Conservation (phyloP, 2,113 vertebrate species). For the Balaenoptera acutorostrata region DNA sequence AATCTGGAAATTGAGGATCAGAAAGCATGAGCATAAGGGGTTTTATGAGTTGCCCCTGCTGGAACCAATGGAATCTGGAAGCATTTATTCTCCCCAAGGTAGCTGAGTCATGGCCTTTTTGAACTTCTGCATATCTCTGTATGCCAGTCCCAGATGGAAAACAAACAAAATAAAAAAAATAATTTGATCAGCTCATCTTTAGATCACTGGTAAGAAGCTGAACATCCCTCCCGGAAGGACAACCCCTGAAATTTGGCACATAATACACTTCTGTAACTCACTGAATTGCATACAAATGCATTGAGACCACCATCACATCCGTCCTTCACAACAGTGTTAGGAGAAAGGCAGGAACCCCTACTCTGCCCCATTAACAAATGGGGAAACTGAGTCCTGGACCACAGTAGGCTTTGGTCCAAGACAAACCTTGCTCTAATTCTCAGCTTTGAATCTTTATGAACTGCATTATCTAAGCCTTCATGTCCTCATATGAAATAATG, state of each 20-base stretch:
- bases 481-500: background rate
- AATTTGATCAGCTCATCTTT: background rate
- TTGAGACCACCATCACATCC: background rate
- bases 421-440: background rate
- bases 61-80: background rate
- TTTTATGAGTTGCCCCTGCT: background rate
- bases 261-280: background rate
- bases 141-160: background rate
- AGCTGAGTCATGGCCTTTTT: background rate
- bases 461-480: background rate
- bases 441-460: background rate
- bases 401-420: background rate
- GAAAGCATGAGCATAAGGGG: background rate
- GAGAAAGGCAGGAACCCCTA: background rate
- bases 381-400: background rate
- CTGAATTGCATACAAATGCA: background rate
- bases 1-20: constrained; percentile 27
- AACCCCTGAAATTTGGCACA: background rate
- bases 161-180: background rate
- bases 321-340: background rate
- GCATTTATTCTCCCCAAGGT: background rate
- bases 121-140: background rate
- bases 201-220: background rate
- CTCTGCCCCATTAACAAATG: background rate
- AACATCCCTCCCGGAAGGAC: background rate